Evolutionary conservation across 2,113 vertebrate species (phyloP), one percentile per base, ranked within the genome.

Genomic region (Nasalis larvatus): DNA sequence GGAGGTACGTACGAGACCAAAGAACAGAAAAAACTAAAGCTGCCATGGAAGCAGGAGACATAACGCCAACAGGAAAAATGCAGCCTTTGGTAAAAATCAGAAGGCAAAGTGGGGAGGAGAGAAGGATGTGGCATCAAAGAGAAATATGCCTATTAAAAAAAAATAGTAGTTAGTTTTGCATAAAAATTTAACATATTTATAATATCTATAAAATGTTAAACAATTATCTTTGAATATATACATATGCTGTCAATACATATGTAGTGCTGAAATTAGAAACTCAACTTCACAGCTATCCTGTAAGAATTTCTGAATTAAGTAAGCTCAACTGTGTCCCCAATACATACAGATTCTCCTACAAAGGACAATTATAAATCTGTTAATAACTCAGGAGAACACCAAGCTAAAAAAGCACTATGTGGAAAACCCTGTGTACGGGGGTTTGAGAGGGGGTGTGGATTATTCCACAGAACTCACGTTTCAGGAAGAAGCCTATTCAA

Each of bases 391-490:
- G 21, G 21, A 58, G 23, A 94, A 81, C 7, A 90, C 16, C 74
- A 95, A 91, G n/a, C 21, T 83, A 94, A 73, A 97, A 96, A 86
- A 91, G 32, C 4, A 83, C n/a, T 66, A 18, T 71, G 85, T 35
- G 60, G 63, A 88, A 95, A 78, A 85, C 23, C 4, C 52, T 66
- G 32, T 32, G 8, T 27, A 35, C n/a, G 25, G 2, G 5, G 17
- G 54, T 78, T 89, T 89, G 25, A 3, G 14, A 3, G 7, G 16
- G 1, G 52, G 20, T 63, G 6, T 47, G n/a, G 52, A 86, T 16
- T 82, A 91, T 89, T 77, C 30, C 68, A 95, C 1, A 94, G 47
- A 94, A 95, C 27, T 95, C 93, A 77, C 66, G 8, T 94, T 97
- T 81, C 73, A 77, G 40, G 68, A 95, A 95, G 73, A 97, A 83